phyloP scores from a whole-genome alignment of 1,140 invertebrate genomes.

The Euwallacea similis region DNA sequence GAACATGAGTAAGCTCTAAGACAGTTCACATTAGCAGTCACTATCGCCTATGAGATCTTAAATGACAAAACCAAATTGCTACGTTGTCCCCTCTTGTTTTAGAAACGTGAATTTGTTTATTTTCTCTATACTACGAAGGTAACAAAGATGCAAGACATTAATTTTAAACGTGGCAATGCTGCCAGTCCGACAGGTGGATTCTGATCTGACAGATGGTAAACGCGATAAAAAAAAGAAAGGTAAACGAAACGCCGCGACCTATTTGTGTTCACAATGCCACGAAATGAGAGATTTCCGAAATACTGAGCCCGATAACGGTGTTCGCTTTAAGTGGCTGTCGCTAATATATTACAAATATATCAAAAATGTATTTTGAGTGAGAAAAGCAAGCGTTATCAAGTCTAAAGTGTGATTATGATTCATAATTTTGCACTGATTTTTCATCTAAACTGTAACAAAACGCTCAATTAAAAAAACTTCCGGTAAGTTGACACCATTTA shows the following conservation, averaged over 20 bases:
- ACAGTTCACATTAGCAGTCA: no score
- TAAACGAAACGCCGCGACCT: constrained; percentile 23
- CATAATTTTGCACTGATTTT: constrained; percentile 8
- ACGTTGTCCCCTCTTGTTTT: no score
- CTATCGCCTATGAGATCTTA: no score
- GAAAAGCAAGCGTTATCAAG: constrained; percentile 8
- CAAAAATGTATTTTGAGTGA: constrained; percentile 14
- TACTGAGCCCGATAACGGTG: constrained; percentile 35
- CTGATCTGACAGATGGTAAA: constrained; percentile 18
- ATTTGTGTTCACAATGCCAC: constrained; percentile 21
- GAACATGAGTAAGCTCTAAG: no score
- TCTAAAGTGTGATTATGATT: constrained; percentile 16
- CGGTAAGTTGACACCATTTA: constrained; percentile 20
- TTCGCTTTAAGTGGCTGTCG: not conserved
- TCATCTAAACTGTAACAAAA: not conserved
- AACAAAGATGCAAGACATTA: no score
- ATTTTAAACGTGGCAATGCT: no score
- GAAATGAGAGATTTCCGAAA: constrained; percentile 33
- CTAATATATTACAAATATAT: constrained; percentile 11
- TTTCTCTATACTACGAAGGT: no score
- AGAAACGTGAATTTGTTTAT: no score
- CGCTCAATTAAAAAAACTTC: constrained; percentile 5
- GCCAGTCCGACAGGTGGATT: no score
- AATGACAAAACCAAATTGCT: no score
- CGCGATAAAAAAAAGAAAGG: constrained; percentile 10